Percentiles rank a stretch among this genome's conserved stretches.
phyloP scores from a whole-genome alignment of 2,797 vertebrate species.

The Mico argentatus region DNA sequence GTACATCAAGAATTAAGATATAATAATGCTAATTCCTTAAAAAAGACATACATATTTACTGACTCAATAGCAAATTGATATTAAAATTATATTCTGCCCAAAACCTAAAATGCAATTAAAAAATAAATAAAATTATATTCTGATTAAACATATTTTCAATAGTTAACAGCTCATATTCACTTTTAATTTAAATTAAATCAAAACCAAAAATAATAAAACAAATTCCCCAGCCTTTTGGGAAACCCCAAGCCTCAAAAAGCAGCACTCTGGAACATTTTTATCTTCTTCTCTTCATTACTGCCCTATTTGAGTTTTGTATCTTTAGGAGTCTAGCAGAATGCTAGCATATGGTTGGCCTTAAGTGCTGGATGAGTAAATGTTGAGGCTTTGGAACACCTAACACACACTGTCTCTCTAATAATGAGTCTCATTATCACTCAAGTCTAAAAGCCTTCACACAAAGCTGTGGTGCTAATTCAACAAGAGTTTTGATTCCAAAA shows the following conservation, averaged over 20 bases:
- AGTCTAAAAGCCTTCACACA: conserved; percentile 50
- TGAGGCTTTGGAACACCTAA: neutral
- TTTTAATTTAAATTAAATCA: conserved; percentile 41
- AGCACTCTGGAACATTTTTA: neutral
- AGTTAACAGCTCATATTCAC: neutral
- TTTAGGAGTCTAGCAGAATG: neutral
- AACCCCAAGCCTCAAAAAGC: neutral
- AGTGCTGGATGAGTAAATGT: neutral
- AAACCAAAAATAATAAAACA: conserved; percentile 43
- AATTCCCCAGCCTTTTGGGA: neutral
- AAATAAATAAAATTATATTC: neutral
- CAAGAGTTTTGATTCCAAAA: conserved; percentile 40
- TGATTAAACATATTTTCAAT: neutral
- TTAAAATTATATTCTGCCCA: neutral
- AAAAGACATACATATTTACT: neutral
- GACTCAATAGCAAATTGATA: neutral
- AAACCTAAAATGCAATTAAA: too few relatives aligned
- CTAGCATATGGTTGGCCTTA: neutral
- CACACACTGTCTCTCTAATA: neutral
- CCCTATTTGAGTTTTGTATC: neutral
- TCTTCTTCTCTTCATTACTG: neutral
- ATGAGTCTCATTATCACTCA: conserved; percentile 45
- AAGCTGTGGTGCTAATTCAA: conserved; percentile 45
- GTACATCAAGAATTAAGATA: neutral
- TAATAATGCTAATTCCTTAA: neutral